Conservation (phyloP, 2,113 vertebrate species). For the Microcebus lehilahytsara region DNA sequence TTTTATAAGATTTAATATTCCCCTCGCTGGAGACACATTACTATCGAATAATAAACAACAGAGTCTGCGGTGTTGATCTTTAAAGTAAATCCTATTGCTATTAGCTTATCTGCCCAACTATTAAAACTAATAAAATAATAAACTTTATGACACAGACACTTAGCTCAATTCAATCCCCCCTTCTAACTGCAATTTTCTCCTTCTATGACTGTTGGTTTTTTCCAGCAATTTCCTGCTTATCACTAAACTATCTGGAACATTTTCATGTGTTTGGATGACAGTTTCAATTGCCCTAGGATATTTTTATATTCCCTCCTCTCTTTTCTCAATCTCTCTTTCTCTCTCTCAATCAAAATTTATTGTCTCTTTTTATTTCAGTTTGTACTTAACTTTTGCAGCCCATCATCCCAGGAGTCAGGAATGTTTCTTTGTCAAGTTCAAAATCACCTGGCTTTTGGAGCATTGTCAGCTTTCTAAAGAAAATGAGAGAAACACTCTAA, state of each 20-base stretch:
- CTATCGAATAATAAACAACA: conserved; percentile 76
- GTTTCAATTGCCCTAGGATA: conserved; percentile 41
- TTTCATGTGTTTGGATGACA: conserved; percentile 62
- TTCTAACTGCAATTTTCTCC: conserved; percentile 39
- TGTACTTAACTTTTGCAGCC: neutral
- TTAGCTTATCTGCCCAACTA: conserved; percentile 77
- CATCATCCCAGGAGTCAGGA: neutral
- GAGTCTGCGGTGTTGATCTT: conserved; percentile 65
- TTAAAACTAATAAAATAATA: conserved; percentile 81
- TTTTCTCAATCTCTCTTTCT: neutral
- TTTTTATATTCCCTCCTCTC: neutral
- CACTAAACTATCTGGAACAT: conserved; percentile 59
- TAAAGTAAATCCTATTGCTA: conserved; percentile 78
- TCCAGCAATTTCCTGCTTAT: conserved; percentile 70
- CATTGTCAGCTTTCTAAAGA: neutral
- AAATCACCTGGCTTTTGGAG: neutral
- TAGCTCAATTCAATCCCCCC: conserved; percentile 55
- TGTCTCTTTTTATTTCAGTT: neutral
- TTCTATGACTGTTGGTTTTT: conserved; percentile 38
- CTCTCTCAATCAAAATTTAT: neutral
- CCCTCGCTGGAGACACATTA: conserved; percentile 51
- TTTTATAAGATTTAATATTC: conserved; percentile 57
- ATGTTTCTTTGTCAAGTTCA: conserved; percentile 4
- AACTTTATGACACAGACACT: conserved; percentile 74
- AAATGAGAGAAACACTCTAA: neutral